Evolutionary conservation across 23 tunicate species (phyloP).

Genomic region (Trididemnum nubilum): DNA sequence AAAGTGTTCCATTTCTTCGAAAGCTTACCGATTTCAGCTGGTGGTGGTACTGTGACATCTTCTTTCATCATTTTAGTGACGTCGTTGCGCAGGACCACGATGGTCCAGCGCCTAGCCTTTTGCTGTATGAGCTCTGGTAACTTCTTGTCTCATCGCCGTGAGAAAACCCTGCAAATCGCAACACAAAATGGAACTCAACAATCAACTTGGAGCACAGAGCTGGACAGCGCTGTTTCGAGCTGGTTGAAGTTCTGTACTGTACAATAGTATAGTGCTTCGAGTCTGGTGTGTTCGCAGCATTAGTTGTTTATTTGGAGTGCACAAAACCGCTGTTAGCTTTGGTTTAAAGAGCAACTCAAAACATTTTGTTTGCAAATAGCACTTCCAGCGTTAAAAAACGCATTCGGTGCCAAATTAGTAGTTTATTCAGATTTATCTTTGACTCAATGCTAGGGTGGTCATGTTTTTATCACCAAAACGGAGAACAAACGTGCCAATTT

Average conservation of each 20-base stretch:
- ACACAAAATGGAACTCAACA: background rate
- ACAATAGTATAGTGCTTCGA: background rate
- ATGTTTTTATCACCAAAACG: no score
- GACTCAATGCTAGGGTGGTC: no score
- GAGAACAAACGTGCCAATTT: no score
- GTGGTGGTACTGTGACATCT: conserved; percentile 93
- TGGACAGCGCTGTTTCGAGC: background rate
- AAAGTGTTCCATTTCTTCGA: background rate
- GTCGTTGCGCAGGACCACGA: conserved; percentile 92
- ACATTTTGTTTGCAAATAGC: no score
- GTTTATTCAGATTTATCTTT: no score
- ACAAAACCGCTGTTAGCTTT: no score
- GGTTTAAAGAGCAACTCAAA: no score
- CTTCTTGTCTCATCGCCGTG: conserved; percentile 99
- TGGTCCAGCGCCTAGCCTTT: conserved; percentile 99
- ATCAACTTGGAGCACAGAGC: no score
- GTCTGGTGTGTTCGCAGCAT: no score
- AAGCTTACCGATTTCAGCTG: conserved; percentile 85
- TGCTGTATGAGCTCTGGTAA: conserved; percentile 96
- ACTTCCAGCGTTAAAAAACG: no score
- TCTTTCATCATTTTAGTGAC: conserved; percentile 98
- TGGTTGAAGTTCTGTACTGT: background rate
- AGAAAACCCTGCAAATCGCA: conserved; percentile 78
- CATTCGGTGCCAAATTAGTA: no score
- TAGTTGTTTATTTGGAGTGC: no score